Evolutionary conservation across 2,888 invertebrate species (phyloP).

Genomic region (Aphodius granarius): DNA sequence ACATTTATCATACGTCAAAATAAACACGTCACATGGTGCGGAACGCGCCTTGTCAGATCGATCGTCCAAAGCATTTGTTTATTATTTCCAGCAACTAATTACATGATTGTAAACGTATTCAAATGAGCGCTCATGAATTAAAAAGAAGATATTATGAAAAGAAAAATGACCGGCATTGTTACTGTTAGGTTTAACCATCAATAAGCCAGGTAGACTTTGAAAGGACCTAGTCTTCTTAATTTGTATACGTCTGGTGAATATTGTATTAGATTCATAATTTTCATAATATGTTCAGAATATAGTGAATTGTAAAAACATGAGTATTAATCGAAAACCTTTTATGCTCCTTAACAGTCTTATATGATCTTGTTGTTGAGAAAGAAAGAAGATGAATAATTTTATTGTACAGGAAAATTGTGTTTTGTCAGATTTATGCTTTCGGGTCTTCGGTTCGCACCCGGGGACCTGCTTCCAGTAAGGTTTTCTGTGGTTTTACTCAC

Average conservation of each 20-base stretch:
- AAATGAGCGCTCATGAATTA: background rate
- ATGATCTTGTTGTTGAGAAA: too few species aligned
- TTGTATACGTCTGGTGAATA: background rate
- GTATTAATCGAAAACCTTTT: too few species aligned
- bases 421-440: too few species aligned
- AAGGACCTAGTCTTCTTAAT: background rate
- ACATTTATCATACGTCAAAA: background rate
- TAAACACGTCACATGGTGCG: background rate
- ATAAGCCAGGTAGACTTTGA: background rate
- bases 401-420: too few species aligned
- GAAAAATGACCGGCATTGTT: background rate
- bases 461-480: too few species aligned
- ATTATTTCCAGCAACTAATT: background rate
- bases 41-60: background rate
- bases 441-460: too few species aligned
- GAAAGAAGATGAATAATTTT: too few species aligned
- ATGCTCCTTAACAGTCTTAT: too few species aligned
- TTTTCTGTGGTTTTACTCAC: too few species aligned
- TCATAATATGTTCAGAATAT: too few species aligned
- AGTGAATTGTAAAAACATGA: too few species aligned
- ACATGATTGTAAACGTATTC: background rate
- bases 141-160: background rate
- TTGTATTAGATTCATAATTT: background rate
- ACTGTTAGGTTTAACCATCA: background rate
- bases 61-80: background rate